Evolutionary conservation across 2,797 vertebrate genomes (phyloP).

Genomic region (Gallirallus australis): DNA sequence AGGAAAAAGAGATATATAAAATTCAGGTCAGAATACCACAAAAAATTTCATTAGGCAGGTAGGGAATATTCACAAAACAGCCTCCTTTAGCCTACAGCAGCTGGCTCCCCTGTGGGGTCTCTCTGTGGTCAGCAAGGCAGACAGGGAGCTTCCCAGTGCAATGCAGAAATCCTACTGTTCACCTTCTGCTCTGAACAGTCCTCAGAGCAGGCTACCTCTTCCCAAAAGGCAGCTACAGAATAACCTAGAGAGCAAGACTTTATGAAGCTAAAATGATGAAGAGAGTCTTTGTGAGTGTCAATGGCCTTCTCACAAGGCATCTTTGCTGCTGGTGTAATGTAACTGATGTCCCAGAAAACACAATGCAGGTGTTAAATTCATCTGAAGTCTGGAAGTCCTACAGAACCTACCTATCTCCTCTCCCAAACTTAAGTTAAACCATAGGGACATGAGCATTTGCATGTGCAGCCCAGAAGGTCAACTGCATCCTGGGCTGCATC

Average conservation of each 20-base stretch:
- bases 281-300: not conserved
- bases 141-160: not conserved
- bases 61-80: not conserved
- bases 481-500: too few species aligned
- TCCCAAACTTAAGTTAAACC: not conserved
- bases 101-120: not conserved
- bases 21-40: not conserved
- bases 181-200: not conserved
- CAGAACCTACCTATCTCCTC: not conserved
- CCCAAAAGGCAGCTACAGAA: not conserved
- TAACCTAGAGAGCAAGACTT: not conserved
- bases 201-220: not conserved
- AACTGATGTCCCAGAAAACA: not conserved
- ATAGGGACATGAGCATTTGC: too few species aligned
- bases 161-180: not conserved
- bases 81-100: not conserved
- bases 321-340: not conserved
- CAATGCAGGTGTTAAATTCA: not conserved
- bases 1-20: not conserved
- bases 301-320: not conserved
- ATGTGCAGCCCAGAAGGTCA: too few species aligned
- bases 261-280: not conserved
- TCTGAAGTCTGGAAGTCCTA: not conserved
- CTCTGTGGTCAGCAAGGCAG: not conserved
- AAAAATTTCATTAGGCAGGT: not conserved